A percentile compares a stretch with the other conserved stretches of the same genome.
Conservation (phyloP, 2,113 vertebrate genomes). For the Triplophysa dalaica region DNA sequence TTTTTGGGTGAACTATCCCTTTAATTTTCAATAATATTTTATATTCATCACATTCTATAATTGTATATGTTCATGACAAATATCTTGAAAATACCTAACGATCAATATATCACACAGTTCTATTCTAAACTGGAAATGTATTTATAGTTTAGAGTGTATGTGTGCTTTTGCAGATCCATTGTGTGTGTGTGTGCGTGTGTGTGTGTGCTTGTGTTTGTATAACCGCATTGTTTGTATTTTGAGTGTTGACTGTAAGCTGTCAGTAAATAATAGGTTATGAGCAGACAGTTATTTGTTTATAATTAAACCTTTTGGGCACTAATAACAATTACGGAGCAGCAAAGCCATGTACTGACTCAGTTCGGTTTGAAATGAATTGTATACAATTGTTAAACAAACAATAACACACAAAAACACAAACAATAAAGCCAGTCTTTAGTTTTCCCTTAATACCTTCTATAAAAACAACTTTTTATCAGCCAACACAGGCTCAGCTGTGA, state of each 20-base stretch:
- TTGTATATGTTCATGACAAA: too few relatives aligned
- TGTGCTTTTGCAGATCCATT: background rate
- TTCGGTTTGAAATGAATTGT: background rate
- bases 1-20: too few relatives aligned
- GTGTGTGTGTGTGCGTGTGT: too few relatives aligned
- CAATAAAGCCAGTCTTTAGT: background rate
- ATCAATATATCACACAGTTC: too few relatives aligned
- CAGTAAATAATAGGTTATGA: slow-evolving; percentile 9
- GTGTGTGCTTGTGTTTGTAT: background rate
- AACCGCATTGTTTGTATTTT: slow-evolving; percentile 7
- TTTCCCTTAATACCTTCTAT: background rate
- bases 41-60: too few relatives aligned
- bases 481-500: too few relatives aligned
- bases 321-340: background rate
- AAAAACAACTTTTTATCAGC: background rate
- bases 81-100: too few relatives aligned
- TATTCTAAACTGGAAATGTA: background rate
- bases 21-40: too few relatives aligned
- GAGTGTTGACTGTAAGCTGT: slow-evolving; percentile 27
- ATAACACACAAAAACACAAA: background rate
- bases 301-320: background rate
- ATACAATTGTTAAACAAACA: background rate
- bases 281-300: slow-evolving; percentile 7
- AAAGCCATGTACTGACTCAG: background rate
- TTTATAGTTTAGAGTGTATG: slow-evolving; percentile 1